Evolutionary conservation across 2,113 vertebrate genomes (phyloP).

Genomic region (Calypte anna): DNA sequence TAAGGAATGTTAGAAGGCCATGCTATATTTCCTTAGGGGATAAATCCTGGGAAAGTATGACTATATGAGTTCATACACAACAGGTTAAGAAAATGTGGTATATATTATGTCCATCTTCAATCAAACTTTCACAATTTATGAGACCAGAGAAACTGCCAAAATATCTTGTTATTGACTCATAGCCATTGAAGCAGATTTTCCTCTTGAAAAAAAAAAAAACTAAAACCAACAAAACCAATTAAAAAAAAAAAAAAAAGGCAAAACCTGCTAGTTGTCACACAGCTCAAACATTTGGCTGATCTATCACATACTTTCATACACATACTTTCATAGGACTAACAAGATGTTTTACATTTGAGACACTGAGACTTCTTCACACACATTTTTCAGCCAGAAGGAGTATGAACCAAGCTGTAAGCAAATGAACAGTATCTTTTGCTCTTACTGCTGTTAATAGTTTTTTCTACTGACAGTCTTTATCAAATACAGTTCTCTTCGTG

Average conservation of each 20-base stretch:
- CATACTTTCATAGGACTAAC: background rate
- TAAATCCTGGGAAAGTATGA: background rate
- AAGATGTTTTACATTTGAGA: conserved; percentile 15
- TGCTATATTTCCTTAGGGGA: background rate
- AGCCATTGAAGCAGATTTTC: conserved; percentile 8
- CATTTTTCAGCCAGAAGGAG: conserved; percentile 16
- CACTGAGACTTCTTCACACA: background rate
- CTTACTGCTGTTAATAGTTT: background rate
- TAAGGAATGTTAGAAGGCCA: background rate
- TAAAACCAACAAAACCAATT: background rate
- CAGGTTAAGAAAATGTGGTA: background rate
- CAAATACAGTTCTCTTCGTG: background rate
- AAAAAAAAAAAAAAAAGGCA: background rate
- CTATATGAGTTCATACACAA: background rate
- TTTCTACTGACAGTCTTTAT: background rate
- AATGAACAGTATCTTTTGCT: background rate
- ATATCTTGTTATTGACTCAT: background rate
- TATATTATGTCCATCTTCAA: background rate
- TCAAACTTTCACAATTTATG: background rate
- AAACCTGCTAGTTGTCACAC: conserved; percentile 26
- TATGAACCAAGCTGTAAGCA: background rate
- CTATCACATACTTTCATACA: background rate
- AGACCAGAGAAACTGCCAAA: conserved; percentile 18
- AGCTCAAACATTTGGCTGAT: conserved; percentile 16
- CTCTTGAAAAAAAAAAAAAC: background rate